phyloP scores from a whole-genome alignment of 2,113 vertebrate species.

The Holacanthus passer region DNA sequence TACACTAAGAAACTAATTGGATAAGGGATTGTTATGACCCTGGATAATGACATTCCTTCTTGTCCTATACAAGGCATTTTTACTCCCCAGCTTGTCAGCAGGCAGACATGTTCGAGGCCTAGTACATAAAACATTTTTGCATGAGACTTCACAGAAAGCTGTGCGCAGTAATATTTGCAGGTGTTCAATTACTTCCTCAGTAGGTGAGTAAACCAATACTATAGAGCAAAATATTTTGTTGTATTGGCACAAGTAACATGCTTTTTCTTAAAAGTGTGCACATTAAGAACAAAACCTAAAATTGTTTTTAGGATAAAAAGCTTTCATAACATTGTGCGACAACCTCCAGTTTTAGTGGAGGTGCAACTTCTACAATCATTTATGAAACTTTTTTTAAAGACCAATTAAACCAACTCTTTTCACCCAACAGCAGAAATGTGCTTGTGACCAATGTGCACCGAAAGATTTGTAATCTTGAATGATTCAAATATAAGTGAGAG shows the following conservation, averaged over 20 bases:
- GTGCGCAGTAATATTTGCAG: constrained; percentile 26
- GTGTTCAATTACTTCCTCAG: constrained; percentile 43
- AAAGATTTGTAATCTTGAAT: constrained; percentile 28
- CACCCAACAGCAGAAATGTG: background rate
- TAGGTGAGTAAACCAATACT: constrained; percentile 62
- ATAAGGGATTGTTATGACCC: background rate
- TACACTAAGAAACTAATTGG: background rate
- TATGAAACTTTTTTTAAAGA: background rate
- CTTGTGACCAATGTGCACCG: constrained; percentile 27
- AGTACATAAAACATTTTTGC: constrained; percentile 22
- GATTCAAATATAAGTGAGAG: constrained; percentile 40
- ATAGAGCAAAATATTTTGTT: constrained; percentile 53
- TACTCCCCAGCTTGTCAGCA: constrained; percentile 25
- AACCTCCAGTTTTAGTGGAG: background rate
- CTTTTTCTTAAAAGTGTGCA: constrained; percentile 63
- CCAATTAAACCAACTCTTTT: constrained; percentile 1
- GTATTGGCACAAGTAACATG: constrained; percentile 79
- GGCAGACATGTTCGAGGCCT: constrained; percentile 34
- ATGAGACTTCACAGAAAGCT: constrained; percentile 25
- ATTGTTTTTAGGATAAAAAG: constrained; percentile 2
- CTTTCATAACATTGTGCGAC: constrained; percentile 4
- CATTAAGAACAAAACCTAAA: constrained; percentile 43
- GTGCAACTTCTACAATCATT: background rate
- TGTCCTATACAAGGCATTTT: constrained; percentile 16
- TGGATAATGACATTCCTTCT: background rate